phyloP scores from a whole-genome alignment of 2,888 invertebrate species.

The Anoplius nigerrimus region DNA sequence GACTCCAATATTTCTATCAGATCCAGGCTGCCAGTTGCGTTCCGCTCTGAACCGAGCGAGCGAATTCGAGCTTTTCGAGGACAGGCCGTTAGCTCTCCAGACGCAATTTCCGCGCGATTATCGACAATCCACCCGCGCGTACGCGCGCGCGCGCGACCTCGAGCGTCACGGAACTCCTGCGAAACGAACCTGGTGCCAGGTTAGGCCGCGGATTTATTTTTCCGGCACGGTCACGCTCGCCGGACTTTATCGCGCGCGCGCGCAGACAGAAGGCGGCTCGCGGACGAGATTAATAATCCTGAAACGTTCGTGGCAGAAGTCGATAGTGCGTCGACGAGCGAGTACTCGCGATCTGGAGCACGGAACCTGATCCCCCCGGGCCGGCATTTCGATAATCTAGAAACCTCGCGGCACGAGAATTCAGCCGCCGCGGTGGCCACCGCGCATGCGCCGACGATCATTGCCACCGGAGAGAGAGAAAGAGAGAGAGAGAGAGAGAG shows the following conservation, averaged over 20 bases:
- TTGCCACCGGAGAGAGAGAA: too few species aligned
- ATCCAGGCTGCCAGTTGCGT: too few species aligned
- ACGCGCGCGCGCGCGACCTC: slow-evolving; percentile 14
- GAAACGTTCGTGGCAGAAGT: slow-evolving; percentile 47
- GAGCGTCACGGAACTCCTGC: slow-evolving; percentile 20
- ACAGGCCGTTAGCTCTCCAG: too few species aligned
- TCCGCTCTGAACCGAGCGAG: too few species aligned
- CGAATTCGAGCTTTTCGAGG: too few species aligned
- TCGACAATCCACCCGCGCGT: not conserved
- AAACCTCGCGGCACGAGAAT: slow-evolving; percentile 50
- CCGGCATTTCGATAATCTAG: slow-evolving; percentile 60
- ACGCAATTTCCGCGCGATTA: too few species aligned
- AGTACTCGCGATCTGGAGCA: slow-evolving; percentile 44
- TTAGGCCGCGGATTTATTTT: slow-evolving; percentile 47
- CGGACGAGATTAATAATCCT: slow-evolving; percentile 53
- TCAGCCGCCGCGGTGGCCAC: slow-evolving; percentile 37
- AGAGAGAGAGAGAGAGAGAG: too few species aligned
- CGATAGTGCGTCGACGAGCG: slow-evolving; percentile 41
- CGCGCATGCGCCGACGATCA: too few species aligned
- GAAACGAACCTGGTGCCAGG: not conserved
- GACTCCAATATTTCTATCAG: too few species aligned
- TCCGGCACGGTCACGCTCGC: slow-evolving; percentile 24
- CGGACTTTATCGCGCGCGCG: slow-evolving; percentile 11
- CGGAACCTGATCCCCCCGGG: slow-evolving; percentile 52
- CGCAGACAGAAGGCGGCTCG: slow-evolving; percentile 39